phyloP scores from a whole-genome alignment of 1,140 invertebrate species.

The Helicoverpa zea region DNA sequence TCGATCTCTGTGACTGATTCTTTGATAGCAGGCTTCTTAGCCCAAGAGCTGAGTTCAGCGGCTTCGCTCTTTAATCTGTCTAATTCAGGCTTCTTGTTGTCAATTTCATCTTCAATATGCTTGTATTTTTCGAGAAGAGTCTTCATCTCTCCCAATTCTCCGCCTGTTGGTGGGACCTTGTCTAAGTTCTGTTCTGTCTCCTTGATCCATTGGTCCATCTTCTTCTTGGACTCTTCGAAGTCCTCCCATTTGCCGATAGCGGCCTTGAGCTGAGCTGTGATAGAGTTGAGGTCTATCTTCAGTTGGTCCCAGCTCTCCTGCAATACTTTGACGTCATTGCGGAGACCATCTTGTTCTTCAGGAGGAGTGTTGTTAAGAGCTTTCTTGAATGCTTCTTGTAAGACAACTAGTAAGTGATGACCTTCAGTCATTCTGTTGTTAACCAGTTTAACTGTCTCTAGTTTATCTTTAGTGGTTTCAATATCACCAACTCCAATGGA shows the following conservation, averaged over 20 bases:
- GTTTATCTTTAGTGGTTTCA: constrained; percentile 92
- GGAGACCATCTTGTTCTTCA: constrained; percentile 92
- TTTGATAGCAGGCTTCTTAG: constrained; percentile 88
- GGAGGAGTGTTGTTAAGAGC: constrained; percentile 93
- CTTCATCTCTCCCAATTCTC: constrained; percentile 96
- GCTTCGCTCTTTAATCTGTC: constrained; percentile 91
- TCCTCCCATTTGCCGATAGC: constrained; percentile 93
- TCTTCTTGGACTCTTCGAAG: constrained; percentile 90
- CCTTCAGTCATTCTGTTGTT: constrained; percentile 93
- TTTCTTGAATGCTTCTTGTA: constrained; percentile 95
- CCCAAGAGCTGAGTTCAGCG: constrained; percentile 90
- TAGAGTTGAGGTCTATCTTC: constrained; percentile 93
- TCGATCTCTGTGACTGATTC: constrained; percentile 89
- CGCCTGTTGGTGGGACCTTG: constrained; percentile 90
- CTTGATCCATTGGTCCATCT: constrained; percentile 91
- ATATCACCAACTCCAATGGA: constrained; percentile 94
- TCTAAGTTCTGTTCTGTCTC: constrained; percentile 89
- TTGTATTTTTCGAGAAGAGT: constrained; percentile 95
- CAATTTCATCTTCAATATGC: constrained; percentile 92
- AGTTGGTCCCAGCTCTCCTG: constrained; percentile 94
- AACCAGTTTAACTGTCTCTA: constrained; percentile 93
- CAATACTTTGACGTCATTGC: constrained; percentile 91
- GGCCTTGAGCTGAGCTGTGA: constrained; percentile 92
- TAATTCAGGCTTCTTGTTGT: constrained; percentile 91
- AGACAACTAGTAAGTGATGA: constrained; percentile 92